These are phyloP conservation scores for Drosophila tripunctata DNA, from an alignment of 2,888 invertebrate genomes.

Conservation along the genomic window DNA sequence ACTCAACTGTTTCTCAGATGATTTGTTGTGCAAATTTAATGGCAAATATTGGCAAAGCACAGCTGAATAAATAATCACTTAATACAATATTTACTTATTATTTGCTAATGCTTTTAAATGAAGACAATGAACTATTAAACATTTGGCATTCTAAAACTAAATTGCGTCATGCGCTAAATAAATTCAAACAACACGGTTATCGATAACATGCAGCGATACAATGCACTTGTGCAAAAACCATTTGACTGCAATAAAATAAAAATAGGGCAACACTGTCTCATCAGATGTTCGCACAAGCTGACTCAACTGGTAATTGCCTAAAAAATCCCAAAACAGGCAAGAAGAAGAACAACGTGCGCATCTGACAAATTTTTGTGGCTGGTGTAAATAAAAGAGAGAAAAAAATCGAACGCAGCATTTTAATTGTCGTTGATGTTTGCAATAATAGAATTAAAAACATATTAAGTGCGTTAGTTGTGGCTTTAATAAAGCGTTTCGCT, in stretches of 20 bases:
- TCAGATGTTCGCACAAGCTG: slow-evolving; percentile 59
- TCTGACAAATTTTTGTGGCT: slow-evolving; percentile 52
- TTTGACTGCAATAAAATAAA: background rate
- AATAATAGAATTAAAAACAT: slow-evolving; percentile 27
- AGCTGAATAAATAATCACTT: slow-evolving; percentile 18
- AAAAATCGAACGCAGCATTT: slow-evolving; percentile 57
- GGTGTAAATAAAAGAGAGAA: slow-evolving; percentile 63
- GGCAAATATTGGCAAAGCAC: background rate
- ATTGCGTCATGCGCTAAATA: background rate
- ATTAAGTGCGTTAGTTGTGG: background rate
- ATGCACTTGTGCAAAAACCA: background rate
- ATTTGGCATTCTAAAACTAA: background rate
- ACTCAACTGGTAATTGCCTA: slow-evolving; percentile 30
- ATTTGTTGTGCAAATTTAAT: slow-evolving; percentile 24
- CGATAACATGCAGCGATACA: background rate
- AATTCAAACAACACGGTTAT: background rate
- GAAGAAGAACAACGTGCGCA: slow-evolving; percentile 64
- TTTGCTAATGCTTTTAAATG: background rate
- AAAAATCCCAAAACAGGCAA: slow-evolving; percentile 51
- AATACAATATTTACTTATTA: slow-evolving; percentile 22
- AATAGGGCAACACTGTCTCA: slow-evolving; percentile 26
- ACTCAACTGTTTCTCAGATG: slow-evolving; percentile 23
- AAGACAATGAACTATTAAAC: background rate
- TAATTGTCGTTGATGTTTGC: slow-evolving; percentile 12
- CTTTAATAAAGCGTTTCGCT: slow-evolving; percentile 24